A percentile compares a stretch with the other conserved stretches of the same genome.
phyloP scores from a whole-genome alignment of 2,113 vertebrate genomes.

The Dipodomys merriami region DNA sequence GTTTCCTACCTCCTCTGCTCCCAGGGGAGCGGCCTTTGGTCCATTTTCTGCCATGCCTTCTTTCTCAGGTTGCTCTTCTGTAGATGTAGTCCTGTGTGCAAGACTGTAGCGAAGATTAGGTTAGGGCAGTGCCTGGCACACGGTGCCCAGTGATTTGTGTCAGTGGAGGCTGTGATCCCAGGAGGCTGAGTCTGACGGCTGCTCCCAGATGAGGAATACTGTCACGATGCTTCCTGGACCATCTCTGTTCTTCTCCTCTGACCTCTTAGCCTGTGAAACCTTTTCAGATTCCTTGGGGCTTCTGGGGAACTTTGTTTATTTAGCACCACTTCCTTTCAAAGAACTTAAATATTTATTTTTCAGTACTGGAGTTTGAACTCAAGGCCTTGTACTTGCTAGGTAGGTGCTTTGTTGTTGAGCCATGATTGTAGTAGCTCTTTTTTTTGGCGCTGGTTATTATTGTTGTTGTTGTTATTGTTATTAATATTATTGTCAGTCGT shows the following conservation, averaged over 20 bases:
- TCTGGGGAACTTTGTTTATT: background rate
- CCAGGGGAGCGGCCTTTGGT: background rate
- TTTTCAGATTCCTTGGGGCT: background rate
- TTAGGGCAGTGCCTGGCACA: background rate
- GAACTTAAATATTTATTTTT: background rate
- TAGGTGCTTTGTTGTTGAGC: too few species aligned
- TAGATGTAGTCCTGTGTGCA: background rate
- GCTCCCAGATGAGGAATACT: background rate
- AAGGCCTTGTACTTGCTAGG: too few species aligned
- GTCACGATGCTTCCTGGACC: rapidly evolving
- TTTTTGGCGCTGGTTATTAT: too few species aligned
- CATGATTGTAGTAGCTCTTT: too few species aligned
- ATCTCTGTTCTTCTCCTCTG: background rate
- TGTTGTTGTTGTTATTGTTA: too few species aligned
- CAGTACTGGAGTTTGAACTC: too few species aligned
- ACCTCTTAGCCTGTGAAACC: background rate
- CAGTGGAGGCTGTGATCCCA: background rate
- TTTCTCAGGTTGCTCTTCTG: background rate
- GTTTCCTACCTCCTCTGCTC: constrained; percentile 4
- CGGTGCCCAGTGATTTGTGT: background rate
- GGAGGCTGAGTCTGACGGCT: background rate
- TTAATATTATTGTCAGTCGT: too few species aligned
- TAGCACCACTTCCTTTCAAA: background rate
- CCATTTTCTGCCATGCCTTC: background rate
- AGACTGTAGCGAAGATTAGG: background rate